Conservation (phyloP, 2,797 vertebrate genomes). For the Chelon auratus region DNA sequence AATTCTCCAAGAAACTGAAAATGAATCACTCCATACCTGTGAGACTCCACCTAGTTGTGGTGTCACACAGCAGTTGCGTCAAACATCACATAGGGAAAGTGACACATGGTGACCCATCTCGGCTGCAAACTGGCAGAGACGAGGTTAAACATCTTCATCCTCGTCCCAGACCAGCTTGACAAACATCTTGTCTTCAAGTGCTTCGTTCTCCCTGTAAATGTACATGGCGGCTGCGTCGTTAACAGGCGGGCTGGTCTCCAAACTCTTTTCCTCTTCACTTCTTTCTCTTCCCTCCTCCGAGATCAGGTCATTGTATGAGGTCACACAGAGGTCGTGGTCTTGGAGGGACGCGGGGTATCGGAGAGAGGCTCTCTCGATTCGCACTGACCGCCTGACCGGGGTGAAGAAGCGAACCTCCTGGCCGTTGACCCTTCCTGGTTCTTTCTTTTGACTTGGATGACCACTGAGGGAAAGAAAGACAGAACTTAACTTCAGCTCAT, state of each 20-base stretch:
- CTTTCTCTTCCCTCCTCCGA: slow-evolving; percentile 66
- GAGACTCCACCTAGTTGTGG: too few relatives aligned
- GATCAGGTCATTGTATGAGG: slow-evolving; percentile 86
- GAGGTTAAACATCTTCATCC: neutral
- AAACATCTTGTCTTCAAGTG: slow-evolving; percentile 76
- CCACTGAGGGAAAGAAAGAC: slow-evolving; percentile 50
- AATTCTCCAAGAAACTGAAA: too few relatives aligned
- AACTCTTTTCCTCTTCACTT: slow-evolving; percentile 51
- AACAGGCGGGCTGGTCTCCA: neutral
- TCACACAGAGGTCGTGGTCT: slow-evolving; percentile 89
- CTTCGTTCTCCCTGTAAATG: slow-evolving; percentile 84
- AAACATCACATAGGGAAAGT: too few relatives aligned
- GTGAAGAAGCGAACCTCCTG: slow-evolving; percentile 89
- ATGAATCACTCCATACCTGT: too few relatives aligned
- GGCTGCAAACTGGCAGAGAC: neutral
- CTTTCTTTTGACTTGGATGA: slow-evolving; percentile 60
- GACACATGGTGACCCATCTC: neutral
- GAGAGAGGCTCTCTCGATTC: slow-evolving; percentile 78
- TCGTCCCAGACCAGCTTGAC: slow-evolving; percentile 69
- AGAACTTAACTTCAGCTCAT: too few relatives aligned
- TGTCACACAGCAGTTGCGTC: too few relatives aligned
- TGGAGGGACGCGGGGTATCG: slow-evolving; percentile 85
- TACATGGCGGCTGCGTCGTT: slow-evolving; percentile 61
- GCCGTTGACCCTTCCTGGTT: slow-evolving; percentile 62
- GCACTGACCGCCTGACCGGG: slow-evolving; percentile 88